Evolutionary conservation across 2,113 vertebrate species (phyloP), one percentile per base, ranked within the genome.

Genomic region (Pygoscelis adeliae): DNA sequence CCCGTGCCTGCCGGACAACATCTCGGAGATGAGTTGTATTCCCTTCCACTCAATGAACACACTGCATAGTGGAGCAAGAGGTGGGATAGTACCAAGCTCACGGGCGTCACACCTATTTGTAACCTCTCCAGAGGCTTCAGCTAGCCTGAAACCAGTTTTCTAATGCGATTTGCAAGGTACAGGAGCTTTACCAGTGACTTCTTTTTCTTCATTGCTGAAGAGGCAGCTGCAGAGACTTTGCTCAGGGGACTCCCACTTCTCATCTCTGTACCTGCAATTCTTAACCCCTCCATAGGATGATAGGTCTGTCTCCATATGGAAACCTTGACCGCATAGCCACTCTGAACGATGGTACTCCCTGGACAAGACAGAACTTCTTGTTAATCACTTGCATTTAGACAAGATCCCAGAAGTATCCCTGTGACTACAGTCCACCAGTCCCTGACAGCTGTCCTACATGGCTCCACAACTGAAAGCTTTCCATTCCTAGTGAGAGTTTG

Each of bases 221-320:
- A 95, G 96, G 91, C 95, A 94, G 95, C 78, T 89, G 91, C 97
- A 97, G 97, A 96, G 89, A 91, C 94, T 92, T 97, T 89, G 89
- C 97, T 98, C 97, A 97, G 97, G 97, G 96, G 95, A 96, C 85
- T 95, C 91, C 80, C 69, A 86, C 90, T 97, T 94, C 74, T 95
- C 85, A 78, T 87, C 92, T 96, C 95, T 84, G 92, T 96, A 82
- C 71, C 88, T 96, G 90, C 92, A 81, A 70, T 40, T 40, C 62
- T 61, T 49, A 34, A 65, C 52, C 89, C 59, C 83, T 90, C 91
- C 72, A 14, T 47, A 70, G 93, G 77, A 76, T 69, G 36, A 36
- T 14, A 90, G 58, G 29, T 82, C 59, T 91, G 70, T 77, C 73
- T 95, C 79, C 49, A 7, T 36, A 12, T 44, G 87, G 82, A 81